Evolutionary conservation across 2,113 vertebrate genomes (phyloP).

Genomic region (Gymnarchus niloticus): DNA sequence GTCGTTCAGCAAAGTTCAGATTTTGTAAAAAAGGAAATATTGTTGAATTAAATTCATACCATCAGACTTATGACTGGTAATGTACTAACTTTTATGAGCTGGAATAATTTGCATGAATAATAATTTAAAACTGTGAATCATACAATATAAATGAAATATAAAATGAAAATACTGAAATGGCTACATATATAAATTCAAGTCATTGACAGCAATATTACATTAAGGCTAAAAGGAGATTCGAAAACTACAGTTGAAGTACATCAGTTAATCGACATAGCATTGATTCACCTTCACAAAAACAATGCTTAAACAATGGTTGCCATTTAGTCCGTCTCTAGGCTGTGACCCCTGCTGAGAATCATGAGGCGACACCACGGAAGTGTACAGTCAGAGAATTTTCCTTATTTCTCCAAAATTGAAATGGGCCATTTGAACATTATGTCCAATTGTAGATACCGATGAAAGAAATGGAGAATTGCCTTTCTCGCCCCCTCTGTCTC

Average conservation of each 20-base stretch:
- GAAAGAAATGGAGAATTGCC: background rate
- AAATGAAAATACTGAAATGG: background rate
- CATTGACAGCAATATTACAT: background rate
- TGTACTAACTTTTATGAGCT: background rate
- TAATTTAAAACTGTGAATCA: background rate
- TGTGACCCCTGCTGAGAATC: background rate
- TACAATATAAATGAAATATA: background rate
- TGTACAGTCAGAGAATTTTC: background rate
- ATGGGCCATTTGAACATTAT: background rate
- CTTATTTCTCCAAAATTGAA: slow-evolving; percentile 12
- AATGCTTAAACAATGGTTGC: background rate
- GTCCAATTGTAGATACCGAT: slow-evolving; percentile 14
- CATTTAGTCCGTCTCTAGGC: background rate
- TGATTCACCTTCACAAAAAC: background rate
- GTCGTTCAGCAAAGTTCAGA: background rate
- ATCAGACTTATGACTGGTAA: background rate
- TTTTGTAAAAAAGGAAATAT: background rate
- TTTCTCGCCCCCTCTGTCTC: background rate
- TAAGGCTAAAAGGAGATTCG: background rate
- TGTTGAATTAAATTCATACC: background rate
- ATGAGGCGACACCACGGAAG: background rate
- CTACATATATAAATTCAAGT: background rate
- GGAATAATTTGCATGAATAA: slow-evolving; percentile 1
- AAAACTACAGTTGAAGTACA: background rate
- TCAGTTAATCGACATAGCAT: background rate